A percentile compares a stretch with the other conserved stretches of the same genome.
Evolutionary conservation across 2,797 vertebrate genomes (phyloP).

Genomic region (Megaceryle alcyon): DNA sequence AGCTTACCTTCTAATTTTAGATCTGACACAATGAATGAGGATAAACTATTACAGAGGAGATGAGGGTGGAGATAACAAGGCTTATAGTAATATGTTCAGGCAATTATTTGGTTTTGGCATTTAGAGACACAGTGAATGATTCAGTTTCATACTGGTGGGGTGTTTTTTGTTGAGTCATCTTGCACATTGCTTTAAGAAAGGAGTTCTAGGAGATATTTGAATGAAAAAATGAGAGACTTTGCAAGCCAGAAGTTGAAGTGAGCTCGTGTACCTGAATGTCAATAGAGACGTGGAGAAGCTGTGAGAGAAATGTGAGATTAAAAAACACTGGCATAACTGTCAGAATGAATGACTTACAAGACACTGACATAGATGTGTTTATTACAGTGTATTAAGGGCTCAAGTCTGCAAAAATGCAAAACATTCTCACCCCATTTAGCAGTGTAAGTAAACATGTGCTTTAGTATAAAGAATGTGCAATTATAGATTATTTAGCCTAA

Average conservation of each 20-base stretch:
- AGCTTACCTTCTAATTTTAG: slow-evolving; percentile 17
- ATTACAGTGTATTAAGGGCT: background rate
- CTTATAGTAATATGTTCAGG: background rate
- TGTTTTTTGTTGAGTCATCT: background rate
- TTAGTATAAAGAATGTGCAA: background rate
- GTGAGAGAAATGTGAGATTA: background rate
- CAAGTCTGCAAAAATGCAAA: background rate
- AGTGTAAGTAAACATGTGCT: background rate
- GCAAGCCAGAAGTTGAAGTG: background rate
- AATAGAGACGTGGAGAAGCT: background rate
- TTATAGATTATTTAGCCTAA: background rate
- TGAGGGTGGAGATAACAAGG: background rate
- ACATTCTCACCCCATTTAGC: background rate
- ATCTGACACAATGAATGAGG: background rate
- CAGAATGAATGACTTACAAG: background rate
- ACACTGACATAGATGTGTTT: background rate
- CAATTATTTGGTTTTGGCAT: background rate
- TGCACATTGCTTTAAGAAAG: background rate
- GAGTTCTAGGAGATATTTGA: background rate
- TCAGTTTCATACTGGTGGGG: background rate
- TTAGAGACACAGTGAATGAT: background rate
- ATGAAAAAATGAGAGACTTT: background rate
- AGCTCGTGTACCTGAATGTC: background rate
- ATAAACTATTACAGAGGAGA: background rate
- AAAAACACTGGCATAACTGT: background rate